Evolutionary conservation across 1,140 invertebrate species (phyloP), one percentile per base, ranked within the genome.

Genomic region (Euglossa dilemma): DNA sequence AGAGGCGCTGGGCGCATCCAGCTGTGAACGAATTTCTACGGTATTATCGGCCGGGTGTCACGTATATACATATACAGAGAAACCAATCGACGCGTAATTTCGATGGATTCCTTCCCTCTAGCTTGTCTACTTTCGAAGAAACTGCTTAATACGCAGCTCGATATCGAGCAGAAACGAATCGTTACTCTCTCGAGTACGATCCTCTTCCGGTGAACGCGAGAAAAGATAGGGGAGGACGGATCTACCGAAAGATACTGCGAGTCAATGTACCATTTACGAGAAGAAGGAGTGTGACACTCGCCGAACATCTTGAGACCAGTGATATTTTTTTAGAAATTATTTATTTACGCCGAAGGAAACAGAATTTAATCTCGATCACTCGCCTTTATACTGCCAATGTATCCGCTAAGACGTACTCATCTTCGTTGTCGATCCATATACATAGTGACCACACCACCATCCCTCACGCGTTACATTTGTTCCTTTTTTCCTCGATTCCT

Each of bases 1-100:
- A 92, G 93, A 94, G 94, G 94, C 93, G 93, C 93, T 94, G 94
- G 92, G 93, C 90, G 90, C 90, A 85, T 92, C 87, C 90, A 92
- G 90, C 91, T 92, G 90, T 92, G 90, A 93, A 92, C 89, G 88
- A 87, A 91, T 90, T 92, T 91, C 91, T 90, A 94, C 87, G 91
- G 91, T 94, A 93, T 93, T 94, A 91, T 92, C 74, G 45, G 77
- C 86, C 81, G 83, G 80, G 74, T 83, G 79, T 89, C 88, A 77
- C 45, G 56, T 23, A 57, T 20, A 23, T 6, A 25, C 8, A 8
- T 23, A n/a, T 20, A 67, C 20, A 79, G 45, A 50, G 50, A 56
- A 82, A 87, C 86, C 72, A 18, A 54, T 76, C 64, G 82, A 69
- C 80, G 61, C 50, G 20, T 25, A 28, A 11, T 23, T 69, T 61